These are phyloP conservation scores for Ectemnius continuus DNA, from an alignment of 2,888 invertebrate species.

Conservation along the genomic window DNA sequence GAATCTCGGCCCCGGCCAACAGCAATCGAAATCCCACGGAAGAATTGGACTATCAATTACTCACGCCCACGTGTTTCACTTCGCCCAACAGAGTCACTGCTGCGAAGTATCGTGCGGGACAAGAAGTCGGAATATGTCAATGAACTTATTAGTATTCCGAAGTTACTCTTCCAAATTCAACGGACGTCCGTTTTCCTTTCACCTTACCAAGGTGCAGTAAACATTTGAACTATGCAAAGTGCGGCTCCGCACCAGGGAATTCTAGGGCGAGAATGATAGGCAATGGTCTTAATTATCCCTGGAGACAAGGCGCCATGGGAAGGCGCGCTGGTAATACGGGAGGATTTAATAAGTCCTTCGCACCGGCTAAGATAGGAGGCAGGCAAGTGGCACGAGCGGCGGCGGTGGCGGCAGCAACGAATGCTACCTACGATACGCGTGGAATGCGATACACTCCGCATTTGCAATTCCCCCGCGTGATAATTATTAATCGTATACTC, in stretches of 20 bases:
- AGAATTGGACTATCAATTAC: constrained; percentile 61
- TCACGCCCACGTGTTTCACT: constrained; percentile 1
- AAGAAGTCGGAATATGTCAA: no score
- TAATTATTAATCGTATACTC: constrained; percentile 36
- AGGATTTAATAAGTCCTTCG: constrained; percentile 41
- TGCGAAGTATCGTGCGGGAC: no score
- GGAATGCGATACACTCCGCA: constrained; percentile 41
- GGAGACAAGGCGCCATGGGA: constrained; percentile 19
- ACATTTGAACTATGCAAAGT: no score
- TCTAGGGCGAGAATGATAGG: background rate
- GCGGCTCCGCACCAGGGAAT: no score
- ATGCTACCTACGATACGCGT: constrained; percentile 48
- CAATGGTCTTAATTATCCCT: constrained; percentile 38
- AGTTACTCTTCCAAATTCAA: no score
- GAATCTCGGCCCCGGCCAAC: constrained; percentile 28
- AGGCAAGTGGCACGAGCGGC: constrained; percentile 19
- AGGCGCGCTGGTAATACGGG: constrained; percentile 4
- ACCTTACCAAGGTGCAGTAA: no score
- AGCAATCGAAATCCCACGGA: constrained; percentile 41
- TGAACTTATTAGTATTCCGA: no score
- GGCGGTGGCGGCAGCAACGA: constrained; percentile 30
- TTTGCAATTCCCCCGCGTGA: constrained; percentile 41
- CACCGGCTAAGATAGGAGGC: constrained; percentile 14
- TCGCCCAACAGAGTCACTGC: no score
- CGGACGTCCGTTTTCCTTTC: no score